Evolutionary conservation across 2,888 invertebrate genomes (phyloP), one percentile per base, ranked within the genome.

Genomic region (Tinea trinotella): DNA sequence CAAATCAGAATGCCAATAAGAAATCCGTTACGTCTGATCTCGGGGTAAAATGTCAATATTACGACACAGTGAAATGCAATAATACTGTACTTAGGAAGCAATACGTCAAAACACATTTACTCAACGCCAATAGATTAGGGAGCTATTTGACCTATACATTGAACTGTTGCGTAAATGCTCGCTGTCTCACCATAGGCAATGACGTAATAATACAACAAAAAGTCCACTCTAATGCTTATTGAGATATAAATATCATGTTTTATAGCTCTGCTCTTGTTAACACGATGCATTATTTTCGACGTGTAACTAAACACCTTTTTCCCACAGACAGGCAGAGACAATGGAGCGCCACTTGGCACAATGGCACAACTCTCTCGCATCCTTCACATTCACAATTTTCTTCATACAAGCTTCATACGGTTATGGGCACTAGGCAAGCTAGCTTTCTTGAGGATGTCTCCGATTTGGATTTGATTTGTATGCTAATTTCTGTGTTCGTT

Each of bases 191-290:
- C 22, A 49, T 3, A 50, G 50, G 24, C 1, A 13, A 24, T 24
- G 50, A 22, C 22, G 24, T 24, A 50, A 22, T 24, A 50, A 22
- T 50, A 49, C 49, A 22, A 50, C 50, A 50, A 50, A 46, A 50
- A 50, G 24, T 24, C 12, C 4, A n/a, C 22, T 9, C 50, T 24
- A 22, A 50, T 24, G 50, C 24, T 50, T 22, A 50, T 50, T 50
- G 50, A 50, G 50, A 50, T 50, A 50, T 50, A 50, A 50, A 50
- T 50, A 24, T 50, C 12, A 50, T 50, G 18, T 24, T 50, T 50
- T 50, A 50, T 50, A 50, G 50, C 24, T 15, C 24, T 24, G 24
- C 3, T 48, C 19, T 3, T 48, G 48, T 48, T 48, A 18, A 17
- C 46, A 9, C 46, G 17, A 9, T 46, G 9, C 22, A 22, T 22